Percentiles rank a stretch among this genome's conserved stretches.
Evolutionary conservation across 1,140 invertebrate genomes (phyloP).

Genomic region (Drosophila ficusphila): DNA sequence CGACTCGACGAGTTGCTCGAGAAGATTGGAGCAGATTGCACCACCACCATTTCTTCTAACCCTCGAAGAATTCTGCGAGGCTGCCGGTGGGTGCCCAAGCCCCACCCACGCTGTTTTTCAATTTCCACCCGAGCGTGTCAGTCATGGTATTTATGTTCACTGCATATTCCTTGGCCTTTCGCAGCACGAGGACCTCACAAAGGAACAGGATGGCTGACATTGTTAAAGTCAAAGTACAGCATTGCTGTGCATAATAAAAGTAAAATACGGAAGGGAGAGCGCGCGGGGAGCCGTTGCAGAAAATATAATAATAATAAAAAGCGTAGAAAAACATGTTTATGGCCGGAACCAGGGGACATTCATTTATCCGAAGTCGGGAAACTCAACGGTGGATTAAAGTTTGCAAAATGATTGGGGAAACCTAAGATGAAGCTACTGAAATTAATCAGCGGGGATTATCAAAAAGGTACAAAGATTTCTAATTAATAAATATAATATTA

Average conservation of each 20-base stretch:
- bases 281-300: background rate
- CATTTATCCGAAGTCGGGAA: constrained; percentile 11
- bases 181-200: constrained; percentile 43
- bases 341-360: background rate
- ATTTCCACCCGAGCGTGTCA: constrained; percentile 19
- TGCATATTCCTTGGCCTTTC: constrained; percentile 31
- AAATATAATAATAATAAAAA: constrained; percentile 23
- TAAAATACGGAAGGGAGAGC: background rate
- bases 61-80: too few relatives aligned
- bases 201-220: constrained; percentile 73
- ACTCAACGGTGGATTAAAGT: background rate
- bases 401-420: background rate
- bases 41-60: background rate
- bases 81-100: too few relatives aligned
- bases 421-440: background rate
- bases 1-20: constrained; percentile 44
- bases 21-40: constrained; percentile 43
- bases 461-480: too few relatives aligned
- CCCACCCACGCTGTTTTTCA: constrained; percentile 16
- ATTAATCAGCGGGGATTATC: too few relatives aligned
- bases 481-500: background rate
- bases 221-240: constrained; percentile 64
- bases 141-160: constrained; percentile 43
- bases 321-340: constrained; percentile 22
- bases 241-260: constrained; percentile 25